Evolutionary conservation across 2,888 invertebrate genomes (phyloP), one percentile per base, ranked within the genome.

Genomic region (Crocallis elinguaria): DNA sequence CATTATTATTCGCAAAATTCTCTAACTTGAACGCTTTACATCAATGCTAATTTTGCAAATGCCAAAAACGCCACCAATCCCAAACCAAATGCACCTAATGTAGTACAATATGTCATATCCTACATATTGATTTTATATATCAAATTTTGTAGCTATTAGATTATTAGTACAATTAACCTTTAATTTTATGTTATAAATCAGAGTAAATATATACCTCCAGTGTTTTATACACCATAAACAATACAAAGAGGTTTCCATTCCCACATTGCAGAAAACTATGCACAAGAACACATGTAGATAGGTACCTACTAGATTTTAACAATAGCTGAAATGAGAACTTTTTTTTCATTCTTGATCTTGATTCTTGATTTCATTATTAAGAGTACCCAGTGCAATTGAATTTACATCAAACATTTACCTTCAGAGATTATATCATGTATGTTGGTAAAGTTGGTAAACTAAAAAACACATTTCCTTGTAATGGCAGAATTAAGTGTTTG

Each of bases 221-320:
- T 48, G n/a, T 27, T 42, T 42, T 41, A 46, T 25, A 7, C 25
- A 14, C 9, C 14, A 16, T 16, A 50, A 19, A 71, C 59, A 68
- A 69, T 63, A 66, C 58, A 66, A 70, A 62, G 53, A 54, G 19
- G 65, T 74, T 79, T 77, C 62, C 53, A 69, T 80, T 79, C 77
- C 70, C 77, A 79, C 79, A 74, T 57, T 60, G 71, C 45, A 69
- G 60, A 73, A 71, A 57, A 63, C 23, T 16, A 43, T 29, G 37
- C 46, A 49, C 55, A 56, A 57, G 52, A 57, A 60, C 42, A 62
- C 27, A 17, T 14, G 8, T 33, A 43, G 37, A 13, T 44, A 48
- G n/a, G 16, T 14, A 53, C 29, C 17, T 27, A 41, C 9, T 16
- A 57, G 39, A 53, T 45, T 44, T 39, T 43, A 59, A 52, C 54